Conservation (phyloP, 2,797 vertebrate species). For the Rhinogobio ventralis region DNA sequence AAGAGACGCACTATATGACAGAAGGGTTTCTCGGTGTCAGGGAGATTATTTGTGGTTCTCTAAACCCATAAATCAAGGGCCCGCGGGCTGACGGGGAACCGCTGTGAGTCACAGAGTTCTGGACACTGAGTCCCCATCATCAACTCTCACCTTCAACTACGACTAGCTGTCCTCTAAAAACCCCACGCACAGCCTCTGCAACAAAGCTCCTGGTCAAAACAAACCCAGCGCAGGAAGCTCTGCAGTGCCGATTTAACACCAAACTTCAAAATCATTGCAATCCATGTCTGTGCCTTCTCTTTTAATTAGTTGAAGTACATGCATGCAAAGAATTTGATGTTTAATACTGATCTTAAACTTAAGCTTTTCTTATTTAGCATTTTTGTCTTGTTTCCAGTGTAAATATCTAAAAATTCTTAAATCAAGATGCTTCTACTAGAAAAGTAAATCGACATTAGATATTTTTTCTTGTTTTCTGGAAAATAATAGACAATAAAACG, state of each 20-base stretch:
- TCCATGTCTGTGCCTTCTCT: neutral
- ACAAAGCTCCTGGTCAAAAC: neutral
- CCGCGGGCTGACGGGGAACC: conserved; percentile 33
- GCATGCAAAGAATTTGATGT: neutral
- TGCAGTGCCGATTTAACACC: neutral
- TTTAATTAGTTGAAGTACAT: neutral
- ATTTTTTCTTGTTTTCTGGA: too few species aligned
- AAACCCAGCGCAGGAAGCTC: neutral
- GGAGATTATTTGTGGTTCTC: conserved; percentile 34
- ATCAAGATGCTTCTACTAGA: too few species aligned
- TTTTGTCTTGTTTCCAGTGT: too few species aligned
- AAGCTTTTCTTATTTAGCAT: too few species aligned
- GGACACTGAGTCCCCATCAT: neutral
- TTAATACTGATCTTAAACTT: neutral
- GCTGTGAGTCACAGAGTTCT: conserved; percentile 30
- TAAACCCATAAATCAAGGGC: conserved; percentile 43
- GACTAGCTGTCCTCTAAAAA: conserved; percentile 10
- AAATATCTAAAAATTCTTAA: too few species aligned
- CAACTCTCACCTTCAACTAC: conserved; percentile 14
- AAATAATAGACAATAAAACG: too few species aligned
- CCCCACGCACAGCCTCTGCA: neutral
- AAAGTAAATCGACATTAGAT: too few species aligned
- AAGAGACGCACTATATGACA: conserved; percentile 6
- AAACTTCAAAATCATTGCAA: neutral
- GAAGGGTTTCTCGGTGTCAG: conserved; percentile 11